Conservation (phyloP, 2,797 vertebrate genomes). For the Oophaga sylvatica region DNA sequence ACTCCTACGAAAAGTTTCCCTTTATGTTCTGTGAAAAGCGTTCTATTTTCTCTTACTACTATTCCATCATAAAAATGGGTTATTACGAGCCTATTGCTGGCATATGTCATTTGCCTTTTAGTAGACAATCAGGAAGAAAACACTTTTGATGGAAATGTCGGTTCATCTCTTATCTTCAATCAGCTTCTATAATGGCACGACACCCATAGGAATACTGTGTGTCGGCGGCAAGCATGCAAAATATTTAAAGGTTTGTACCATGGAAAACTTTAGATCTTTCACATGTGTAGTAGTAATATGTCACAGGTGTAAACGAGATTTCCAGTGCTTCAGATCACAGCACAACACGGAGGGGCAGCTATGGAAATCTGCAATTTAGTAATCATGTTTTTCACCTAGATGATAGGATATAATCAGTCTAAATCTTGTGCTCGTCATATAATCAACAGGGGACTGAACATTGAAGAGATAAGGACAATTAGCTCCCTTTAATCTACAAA, state of each 20-base stretch:
- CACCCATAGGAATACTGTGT: too few relatives aligned
- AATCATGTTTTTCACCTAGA: constrained; percentile 52
- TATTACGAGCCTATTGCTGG: neutral
- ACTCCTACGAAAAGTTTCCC: neutral
- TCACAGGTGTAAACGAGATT: constrained; percentile 40
- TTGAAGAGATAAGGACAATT: constrained; percentile 50
- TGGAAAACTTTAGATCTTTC: neutral
- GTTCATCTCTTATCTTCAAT: neutral
- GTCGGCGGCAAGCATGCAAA: neutral
- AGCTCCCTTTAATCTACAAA: constrained; percentile 51
- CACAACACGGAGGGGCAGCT: constrained; percentile 25
- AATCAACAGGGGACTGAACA: constrained; percentile 50
- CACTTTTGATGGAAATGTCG: neutral
- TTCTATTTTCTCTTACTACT: neutral
- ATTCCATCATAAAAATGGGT: neutral
- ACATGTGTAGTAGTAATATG: constrained; percentile 10
- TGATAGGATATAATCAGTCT: constrained; percentile 48
- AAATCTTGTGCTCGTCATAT: constrained; percentile 43
- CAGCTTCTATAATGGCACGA: neutral
- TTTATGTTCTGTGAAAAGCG: neutral
- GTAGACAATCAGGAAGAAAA: neutral
- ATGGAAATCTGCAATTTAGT: constrained; percentile 48
- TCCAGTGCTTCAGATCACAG: constrained; percentile 13
- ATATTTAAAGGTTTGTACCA: neutral
- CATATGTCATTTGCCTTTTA: neutral